Conservation (phyloP, 2,113 vertebrate genomes). For the Furnarius figulus region DNA sequence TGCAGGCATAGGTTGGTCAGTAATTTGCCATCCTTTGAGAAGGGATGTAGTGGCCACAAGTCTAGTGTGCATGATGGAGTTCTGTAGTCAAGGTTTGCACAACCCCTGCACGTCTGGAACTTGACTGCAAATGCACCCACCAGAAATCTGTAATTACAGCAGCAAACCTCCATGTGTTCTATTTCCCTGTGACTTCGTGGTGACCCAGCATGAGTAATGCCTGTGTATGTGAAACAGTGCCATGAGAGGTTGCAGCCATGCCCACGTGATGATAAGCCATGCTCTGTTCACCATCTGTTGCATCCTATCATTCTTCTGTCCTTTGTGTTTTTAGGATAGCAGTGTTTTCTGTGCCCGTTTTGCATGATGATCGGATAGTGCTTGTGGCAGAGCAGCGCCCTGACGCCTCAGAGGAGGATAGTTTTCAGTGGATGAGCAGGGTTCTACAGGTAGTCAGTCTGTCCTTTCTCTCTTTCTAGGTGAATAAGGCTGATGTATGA, state of each 20-base stretch:
- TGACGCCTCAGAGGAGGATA: constrained; percentile 94
- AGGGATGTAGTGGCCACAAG: neutral
- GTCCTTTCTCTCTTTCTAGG: constrained; percentile 51
- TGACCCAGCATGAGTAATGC: neutral
- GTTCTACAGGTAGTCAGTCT: constrained; percentile 87
- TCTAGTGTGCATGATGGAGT: neutral
- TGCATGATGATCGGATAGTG: constrained; percentile 92
- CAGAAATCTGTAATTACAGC: neutral
- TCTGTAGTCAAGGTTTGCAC: neutral
- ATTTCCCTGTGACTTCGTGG: neutral
- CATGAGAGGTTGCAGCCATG: neutral
- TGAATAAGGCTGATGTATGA: constrained; percentile 37
- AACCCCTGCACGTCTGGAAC: neutral
- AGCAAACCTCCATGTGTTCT: neutral
- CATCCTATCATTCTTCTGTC: constrained; percentile 44
- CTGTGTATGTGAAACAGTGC: neutral
- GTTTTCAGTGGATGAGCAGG: constrained; percentile 98
- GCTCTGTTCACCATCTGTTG: neutral
- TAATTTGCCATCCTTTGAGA: neutral
- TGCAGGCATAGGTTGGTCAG: neutral
- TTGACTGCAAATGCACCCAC: neutral
- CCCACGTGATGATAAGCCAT: neutral
- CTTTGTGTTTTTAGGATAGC: constrained; percentile 83
- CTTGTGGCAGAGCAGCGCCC: constrained; percentile 96
- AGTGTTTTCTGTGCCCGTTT: constrained; percentile 92